These are phyloP conservation scores for Corapipo altera DNA, from an alignment of 2,113 vertebrate genomes.

Conservation along the genomic window DNA sequence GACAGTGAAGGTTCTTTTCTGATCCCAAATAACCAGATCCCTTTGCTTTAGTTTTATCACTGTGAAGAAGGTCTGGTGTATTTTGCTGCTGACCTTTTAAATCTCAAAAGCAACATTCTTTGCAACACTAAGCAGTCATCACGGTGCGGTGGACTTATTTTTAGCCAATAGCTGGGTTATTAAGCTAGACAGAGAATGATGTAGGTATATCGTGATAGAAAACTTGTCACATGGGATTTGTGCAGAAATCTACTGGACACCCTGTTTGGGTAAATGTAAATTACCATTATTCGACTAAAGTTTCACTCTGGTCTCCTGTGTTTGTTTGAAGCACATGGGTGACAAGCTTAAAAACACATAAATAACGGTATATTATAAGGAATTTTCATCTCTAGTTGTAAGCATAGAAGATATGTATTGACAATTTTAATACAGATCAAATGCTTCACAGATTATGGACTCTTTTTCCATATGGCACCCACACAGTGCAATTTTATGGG, in stretches of 20 bases:
- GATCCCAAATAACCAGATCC: neutral
- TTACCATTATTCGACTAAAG: neutral
- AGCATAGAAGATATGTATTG: neutral
- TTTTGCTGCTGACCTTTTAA: neutral
- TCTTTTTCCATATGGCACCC: neutral
- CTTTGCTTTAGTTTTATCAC: constrained; percentile 27
- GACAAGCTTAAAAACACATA: neutral
- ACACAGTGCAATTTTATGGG: neutral
- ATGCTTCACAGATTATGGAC: constrained; percentile 3
- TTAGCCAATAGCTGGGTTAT: constrained; percentile 1
- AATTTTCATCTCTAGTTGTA: neutral
- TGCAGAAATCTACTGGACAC: neutral
- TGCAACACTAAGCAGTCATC: neutral
- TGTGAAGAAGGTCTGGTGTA: neutral
- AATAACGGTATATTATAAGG: neutral
- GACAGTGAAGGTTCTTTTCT: neutral
- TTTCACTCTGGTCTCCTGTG: neutral
- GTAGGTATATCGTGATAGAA: neutral
- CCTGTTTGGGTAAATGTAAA: neutral
- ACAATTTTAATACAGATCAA: neutral
- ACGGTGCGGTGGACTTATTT: constrained; percentile 5
- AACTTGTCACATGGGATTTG: neutral
- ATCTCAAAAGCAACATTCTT: constrained; percentile 7
- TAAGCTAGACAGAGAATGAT: neutral
- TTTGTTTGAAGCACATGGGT: neutral